Base-by-base conservation (phyloP, 2,888 invertebrate genomes). In the Campoplex nolae region DNA sequence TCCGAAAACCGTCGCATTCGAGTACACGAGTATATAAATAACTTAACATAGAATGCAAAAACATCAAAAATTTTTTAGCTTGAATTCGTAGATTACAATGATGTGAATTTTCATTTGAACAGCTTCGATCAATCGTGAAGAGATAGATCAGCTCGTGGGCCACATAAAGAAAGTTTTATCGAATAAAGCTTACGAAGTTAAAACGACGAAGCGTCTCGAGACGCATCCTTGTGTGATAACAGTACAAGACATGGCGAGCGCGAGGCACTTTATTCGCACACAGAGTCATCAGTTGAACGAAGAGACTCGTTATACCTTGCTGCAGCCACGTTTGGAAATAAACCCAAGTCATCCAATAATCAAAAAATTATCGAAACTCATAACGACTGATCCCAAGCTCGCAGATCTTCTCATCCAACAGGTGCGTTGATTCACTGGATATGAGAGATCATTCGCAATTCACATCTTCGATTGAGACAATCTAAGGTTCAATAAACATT, bases 211-310 rank as follows among this genome's bases (percentile, higher is more conserved):
- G 54, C 96, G 98, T 82, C 95, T 99, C 65, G 98, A 98, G 90
- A 96, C 96, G 1, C 98, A 99, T 95, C 99, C 99, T 0, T 99
- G 99, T 93, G 98, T 99, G 0, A 96, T 99, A 2, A 98, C 98
- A 0, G 98, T 99, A 0, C 98, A 98, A 90, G 99, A 99, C 95
- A 99, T 99, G 98, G 99, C 98, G 0, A 98, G 98, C 1, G 99
- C 99, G 0, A 95, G 99, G 70, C 99, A 99, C 94, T 99, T 99
- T 92, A 97, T 99, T 80, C 96, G 98, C 80, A 98, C 98, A 0
- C 98, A 98, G 92, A 97, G 98, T 78, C 97, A 97, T 90, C 96
- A 96, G 91, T 94, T 98, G 81, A 96, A 97, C 0, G 98, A 99
- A 91, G 98, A 98, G 91, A 97, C 97, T 93, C 96, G 98, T 92